These are phyloP conservation scores for Aphis craccivora DNA, from an alignment of 1,140 invertebrate genomes.

Conservation along the genomic window DNA sequence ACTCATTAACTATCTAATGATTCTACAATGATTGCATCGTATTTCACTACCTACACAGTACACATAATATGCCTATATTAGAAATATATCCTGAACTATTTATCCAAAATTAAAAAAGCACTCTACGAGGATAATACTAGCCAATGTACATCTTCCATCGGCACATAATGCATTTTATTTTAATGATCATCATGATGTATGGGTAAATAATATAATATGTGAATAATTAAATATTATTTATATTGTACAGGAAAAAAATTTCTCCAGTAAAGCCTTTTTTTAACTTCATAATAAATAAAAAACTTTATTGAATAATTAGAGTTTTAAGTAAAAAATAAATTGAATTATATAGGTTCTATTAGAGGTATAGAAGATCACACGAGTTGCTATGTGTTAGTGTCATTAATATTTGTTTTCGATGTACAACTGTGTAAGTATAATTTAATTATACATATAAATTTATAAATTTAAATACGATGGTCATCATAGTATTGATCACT, in stretches of 20 bases:
- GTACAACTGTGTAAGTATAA: neutral
- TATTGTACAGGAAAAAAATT: neutral
- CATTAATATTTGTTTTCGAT: neutral
- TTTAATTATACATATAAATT: neutral
- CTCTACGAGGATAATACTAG: no score
- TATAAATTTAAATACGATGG: conserved; percentile 20
- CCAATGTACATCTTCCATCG: no score
- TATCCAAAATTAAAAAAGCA: no score
- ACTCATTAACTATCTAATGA: no score
- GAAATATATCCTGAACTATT: no score
- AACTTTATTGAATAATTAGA: neutral
- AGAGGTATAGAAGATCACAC: neutral
- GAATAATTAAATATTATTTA: neutral
- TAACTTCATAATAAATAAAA: neutral
- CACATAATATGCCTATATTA: no score
- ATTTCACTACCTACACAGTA: no score
- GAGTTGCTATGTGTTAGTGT: neutral
- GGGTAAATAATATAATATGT: no score
- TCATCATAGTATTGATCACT: neutral
- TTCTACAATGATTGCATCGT: no score
- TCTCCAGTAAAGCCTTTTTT: neutral
- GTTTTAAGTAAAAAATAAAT: neutral
- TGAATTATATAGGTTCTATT: neutral
- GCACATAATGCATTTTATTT: no score
- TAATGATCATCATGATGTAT: no score